Conservation (phyloP, 2,113 vertebrate genomes). For the Salminus brasiliensis region DNA sequence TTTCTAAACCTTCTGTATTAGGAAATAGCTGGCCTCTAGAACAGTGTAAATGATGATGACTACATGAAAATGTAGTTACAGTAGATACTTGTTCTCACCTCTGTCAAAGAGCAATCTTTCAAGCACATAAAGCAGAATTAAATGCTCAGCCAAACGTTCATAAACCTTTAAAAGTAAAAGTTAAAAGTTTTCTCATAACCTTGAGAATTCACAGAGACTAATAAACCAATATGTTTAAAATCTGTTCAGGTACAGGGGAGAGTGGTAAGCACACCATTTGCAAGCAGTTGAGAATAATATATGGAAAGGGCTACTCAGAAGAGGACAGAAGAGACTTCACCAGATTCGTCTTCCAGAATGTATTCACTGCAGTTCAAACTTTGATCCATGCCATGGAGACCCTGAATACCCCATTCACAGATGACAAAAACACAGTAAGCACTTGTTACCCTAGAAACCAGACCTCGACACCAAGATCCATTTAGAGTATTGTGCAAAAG, state of each 20-base stretch:
- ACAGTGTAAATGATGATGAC: no score
- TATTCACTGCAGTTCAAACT: slow-evolving; percentile 78
- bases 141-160: no score
- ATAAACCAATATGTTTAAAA: neutral
- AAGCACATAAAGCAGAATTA: no score
- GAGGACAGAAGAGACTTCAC: slow-evolving; percentile 79
- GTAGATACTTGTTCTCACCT: no score
- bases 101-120: no score
- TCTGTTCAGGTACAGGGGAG: slow-evolving; percentile 82
- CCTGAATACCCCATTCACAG: slow-evolving; percentile 74
- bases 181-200: no score
- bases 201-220: no score
- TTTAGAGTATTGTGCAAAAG: neutral
- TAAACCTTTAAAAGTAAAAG: no score
- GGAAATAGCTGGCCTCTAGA: no score
- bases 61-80: no score
- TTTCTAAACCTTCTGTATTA: no score
- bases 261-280: slow-evolving; percentile 91
- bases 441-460: neutral
- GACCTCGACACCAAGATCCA: neutral
- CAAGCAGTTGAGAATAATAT: slow-evolving; percentile 97
- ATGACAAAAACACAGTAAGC: slow-evolving; percentile 79
- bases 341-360: slow-evolving; percentile 83
- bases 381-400: slow-evolving; percentile 81
- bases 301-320: slow-evolving; percentile 83